phyloP scores from a whole-genome alignment of 1,140 invertebrate genomes.

The Centruroides sculpturatus region DNA sequence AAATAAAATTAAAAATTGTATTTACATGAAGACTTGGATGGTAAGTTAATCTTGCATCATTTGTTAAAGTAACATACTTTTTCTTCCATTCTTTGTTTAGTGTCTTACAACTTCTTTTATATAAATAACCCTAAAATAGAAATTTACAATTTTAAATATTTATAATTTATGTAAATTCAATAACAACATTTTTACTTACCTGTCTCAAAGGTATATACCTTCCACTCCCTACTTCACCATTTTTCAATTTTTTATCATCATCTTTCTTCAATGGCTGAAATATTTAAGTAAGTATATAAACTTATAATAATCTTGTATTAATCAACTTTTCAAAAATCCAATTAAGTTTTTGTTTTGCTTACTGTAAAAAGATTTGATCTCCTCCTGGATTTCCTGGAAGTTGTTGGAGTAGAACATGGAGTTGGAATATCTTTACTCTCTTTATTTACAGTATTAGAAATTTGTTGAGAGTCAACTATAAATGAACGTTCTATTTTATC shows the following conservation, averaged over 20 bases:
- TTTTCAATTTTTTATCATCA: slow-evolving; percentile 47
- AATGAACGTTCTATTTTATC: too few species aligned
- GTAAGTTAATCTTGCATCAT: slow-evolving; percentile 87
- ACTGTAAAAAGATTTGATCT: slow-evolving; percentile 83
- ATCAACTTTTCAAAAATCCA: too few species aligned
- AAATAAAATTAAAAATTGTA: slow-evolving; percentile 15
- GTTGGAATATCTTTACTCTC: slow-evolving; percentile 55
- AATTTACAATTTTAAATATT: not conserved
- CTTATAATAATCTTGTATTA: not conserved
- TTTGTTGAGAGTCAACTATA: too few species aligned
- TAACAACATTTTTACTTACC: slow-evolving; percentile 17
- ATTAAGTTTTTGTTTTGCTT: not conserved
- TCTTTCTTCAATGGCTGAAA: slow-evolving; percentile 62
- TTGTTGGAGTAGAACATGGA: slow-evolving; percentile 72
- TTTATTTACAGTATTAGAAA: slow-evolving; percentile 2
- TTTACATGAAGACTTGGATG: slow-evolving; percentile 85
- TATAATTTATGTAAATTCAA: too few species aligned
- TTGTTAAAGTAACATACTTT: slow-evolving; percentile 92
- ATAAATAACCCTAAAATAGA: slow-evolving; percentile 56
- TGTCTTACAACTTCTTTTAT: slow-evolving; percentile 81
- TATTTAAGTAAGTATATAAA: not conserved
- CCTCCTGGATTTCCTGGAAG: slow-evolving; percentile 69
- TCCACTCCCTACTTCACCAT: slow-evolving; percentile 74
- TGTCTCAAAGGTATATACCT: slow-evolving; percentile 92
- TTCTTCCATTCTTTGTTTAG: slow-evolving; percentile 98